Evolutionary conservation across 2,113 vertebrate genomes (phyloP).

Genomic region (Eidolon helvum): DNA sequence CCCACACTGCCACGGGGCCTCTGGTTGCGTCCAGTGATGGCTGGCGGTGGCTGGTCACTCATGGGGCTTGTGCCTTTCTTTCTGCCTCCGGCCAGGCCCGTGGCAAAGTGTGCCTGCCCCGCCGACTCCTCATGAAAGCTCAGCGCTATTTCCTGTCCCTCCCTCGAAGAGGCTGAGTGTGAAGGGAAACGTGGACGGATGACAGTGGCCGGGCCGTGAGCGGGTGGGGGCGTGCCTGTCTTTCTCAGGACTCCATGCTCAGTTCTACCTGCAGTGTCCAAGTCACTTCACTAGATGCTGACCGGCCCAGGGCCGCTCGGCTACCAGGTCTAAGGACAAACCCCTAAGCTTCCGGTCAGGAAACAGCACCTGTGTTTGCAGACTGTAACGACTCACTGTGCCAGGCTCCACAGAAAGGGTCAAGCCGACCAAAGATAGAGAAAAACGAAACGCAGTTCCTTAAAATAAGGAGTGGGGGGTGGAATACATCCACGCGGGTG

Average conservation of each 20-base stretch:
- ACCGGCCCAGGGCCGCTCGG: background rate
- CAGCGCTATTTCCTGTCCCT: background rate
- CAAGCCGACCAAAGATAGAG: background rate
- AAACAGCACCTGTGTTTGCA: background rate
- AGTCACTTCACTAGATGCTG: background rate
- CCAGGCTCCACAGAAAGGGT: background rate
- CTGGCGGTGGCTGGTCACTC: constrained; percentile 33
- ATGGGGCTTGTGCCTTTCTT: background rate
- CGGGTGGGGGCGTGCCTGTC: background rate
- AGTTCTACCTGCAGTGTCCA: background rate
- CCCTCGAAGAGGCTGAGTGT: background rate
- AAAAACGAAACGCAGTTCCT: background rate
- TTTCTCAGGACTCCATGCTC: background rate
- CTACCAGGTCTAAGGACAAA: background rate
- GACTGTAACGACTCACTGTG: accelerated
- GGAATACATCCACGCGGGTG: background rate
- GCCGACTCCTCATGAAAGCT: background rate
- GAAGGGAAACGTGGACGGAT: background rate
- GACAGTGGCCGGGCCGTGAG: background rate
- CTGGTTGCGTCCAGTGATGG: constrained; percentile 28
- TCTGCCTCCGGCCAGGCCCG: constrained; percentile 30
- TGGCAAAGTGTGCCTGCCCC: background rate
- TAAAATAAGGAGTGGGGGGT: background rate
- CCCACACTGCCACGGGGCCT: constrained; percentile 63
- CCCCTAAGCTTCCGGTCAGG: background rate